Conservation (phyloP, 2,113 vertebrate genomes). For the Hyperopisus bebe region DNA sequence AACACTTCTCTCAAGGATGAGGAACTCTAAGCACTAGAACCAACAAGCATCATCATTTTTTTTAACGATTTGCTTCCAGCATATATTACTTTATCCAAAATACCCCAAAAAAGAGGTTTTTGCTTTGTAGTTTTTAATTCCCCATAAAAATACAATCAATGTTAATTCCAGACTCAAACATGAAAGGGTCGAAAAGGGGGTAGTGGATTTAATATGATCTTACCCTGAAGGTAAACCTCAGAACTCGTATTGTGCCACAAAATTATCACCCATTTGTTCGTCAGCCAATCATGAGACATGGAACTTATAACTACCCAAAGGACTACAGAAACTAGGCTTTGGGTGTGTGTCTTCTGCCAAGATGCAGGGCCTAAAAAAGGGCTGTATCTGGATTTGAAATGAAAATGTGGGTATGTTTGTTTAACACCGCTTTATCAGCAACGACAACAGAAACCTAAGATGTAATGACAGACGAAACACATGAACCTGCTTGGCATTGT, state of each 20-base stretch:
- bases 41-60: background rate
- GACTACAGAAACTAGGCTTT: background rate
- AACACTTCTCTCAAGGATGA: background rate
- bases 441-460: background rate
- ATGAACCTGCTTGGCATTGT: background rate
- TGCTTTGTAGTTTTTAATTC: constrained; percentile 14
- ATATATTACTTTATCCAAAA: background rate
- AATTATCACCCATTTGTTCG: constrained; percentile 17
- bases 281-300: constrained; percentile 8
- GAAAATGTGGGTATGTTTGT: background rate
- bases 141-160: constrained; percentile 12
- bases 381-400: background rate
- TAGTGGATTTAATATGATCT: constrained; percentile 4
- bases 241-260: constrained; percentile 3
- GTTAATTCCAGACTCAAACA: constrained; percentile 17
- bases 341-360: background rate
- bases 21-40: background rate
- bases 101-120: background rate
- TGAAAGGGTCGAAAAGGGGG: constrained; percentile 17
- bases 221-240: constrained; percentile 13
- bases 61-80: background rate
- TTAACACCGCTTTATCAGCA: background rate
- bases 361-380: background rate
- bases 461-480: background rate
- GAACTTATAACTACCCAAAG: constrained; percentile 5